A percentile compares a stretch with the other conserved stretches of the same genome.
Conservation (phyloP, 2,797 vertebrate genomes). For the Sparidentex hasta region DNA sequence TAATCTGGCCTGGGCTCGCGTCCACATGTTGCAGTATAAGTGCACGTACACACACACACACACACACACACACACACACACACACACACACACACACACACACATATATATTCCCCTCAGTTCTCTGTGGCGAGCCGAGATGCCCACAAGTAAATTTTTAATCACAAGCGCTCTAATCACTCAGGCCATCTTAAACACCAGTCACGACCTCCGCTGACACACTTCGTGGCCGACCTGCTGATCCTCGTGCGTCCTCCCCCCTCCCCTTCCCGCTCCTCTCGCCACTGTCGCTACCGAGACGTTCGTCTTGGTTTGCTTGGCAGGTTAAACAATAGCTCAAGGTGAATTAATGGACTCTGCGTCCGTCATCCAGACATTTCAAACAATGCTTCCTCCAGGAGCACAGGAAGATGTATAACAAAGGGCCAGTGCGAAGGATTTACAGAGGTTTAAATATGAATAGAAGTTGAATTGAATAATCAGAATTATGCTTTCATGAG, state of each 20-base stretch:
- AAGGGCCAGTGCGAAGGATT: too few relatives aligned
- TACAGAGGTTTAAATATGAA: too few relatives aligned
- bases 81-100: constrained; percentile 35
- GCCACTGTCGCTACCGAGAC: too few relatives aligned
- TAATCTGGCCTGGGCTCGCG: constrained; percentile 58
- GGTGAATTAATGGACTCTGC: constrained; percentile 2
- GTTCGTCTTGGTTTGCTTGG: constrained; percentile 1
- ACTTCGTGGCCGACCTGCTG: constrained; percentile 18
- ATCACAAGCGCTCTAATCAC: constrained; percentile 67
- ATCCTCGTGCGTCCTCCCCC: not conserved
- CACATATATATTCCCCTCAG: constrained; percentile 31
- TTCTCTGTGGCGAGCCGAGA: constrained; percentile 43
- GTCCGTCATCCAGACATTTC: not conserved
- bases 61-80: constrained; percentile 41
- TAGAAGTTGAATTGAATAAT: too few relatives aligned
- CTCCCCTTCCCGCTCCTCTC: not conserved
- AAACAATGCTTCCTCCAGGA: not conserved
- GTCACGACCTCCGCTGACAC: constrained; percentile 25
- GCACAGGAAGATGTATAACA: not conserved
- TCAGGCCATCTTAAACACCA: constrained; percentile 49
- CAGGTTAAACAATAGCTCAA: constrained; percentile 9
- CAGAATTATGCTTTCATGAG: too few relatives aligned
- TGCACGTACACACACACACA: not conserved
- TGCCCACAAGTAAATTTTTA: constrained; percentile 68
- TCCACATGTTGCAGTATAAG: constrained; percentile 36